Evolutionary conservation across 2,888 invertebrate genomes (phyloP), one percentile per base, ranked within the genome.

Genomic region (Rhagium mordax): DNA sequence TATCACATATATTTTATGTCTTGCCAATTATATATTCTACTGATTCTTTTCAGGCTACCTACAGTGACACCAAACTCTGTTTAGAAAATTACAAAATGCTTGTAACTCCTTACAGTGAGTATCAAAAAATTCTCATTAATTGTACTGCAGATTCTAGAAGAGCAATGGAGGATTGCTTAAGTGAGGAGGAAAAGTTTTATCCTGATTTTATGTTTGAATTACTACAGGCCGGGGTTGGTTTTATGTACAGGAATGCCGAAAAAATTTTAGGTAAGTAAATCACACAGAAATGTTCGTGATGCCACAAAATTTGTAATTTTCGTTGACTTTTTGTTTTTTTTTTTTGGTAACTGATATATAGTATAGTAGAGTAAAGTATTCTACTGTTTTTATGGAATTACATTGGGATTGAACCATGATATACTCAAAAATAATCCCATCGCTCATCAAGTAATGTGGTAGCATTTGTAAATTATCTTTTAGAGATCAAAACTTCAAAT

Each of bases 101-200:
- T 13, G 47, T 55, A 13, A 73, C 74, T 15, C 73, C 75, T 7
- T 70, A 64, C 16, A 48, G 70, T 18, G 64, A 60, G 13, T 67
- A 60, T 27, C 41, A 73, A 15, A 51, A 8, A n/a, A 51, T 16
- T 16, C n/a, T 78, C 0, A 55, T 49, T 10, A 72, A 55, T 18
- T 78, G 78, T 53, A 72, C 74, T n/a, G 29, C 10, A 16, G 48
- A 59, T 16, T 2, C 21, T 13, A 27, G 69, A 3, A 16, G 16
- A 41, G 49, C 48, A 20, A 13, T 71, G 33, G 55, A 74, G 68
- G 60, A 33, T 16, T 78, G 78, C 41, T 71, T 77, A 13, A 24
- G 70, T 1, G 74, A 73, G 7, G 57, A 49, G n/a, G 47, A 64
- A 20, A 77, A 71, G 59, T 78, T 67, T 59, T 72, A 57, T 55